Evolutionary conservation across 2,888 invertebrate species (phyloP).

Genomic region (Metellina segmentata): DNA sequence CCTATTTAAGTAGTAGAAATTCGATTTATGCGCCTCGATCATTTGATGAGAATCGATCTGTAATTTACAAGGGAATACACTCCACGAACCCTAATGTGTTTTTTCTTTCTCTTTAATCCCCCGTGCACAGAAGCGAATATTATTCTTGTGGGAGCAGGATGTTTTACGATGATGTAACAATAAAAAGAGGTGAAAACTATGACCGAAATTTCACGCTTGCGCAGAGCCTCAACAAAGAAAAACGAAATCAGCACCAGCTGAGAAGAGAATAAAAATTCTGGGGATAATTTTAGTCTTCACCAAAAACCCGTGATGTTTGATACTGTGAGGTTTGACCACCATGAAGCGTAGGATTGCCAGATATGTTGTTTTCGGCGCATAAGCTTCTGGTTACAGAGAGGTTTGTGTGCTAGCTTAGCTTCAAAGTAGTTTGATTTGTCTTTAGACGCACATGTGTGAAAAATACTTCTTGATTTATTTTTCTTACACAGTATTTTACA

Average conservation of each 20-base stretch:
- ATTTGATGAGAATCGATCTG: background rate
- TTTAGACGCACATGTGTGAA: too few species aligned
- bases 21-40: background rate
- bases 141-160: conserved; percentile 14
- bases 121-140: conserved; percentile 1
- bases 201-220: conserved; percentile 28
- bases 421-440: too few species aligned
- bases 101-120: background rate
- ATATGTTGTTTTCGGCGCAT: conserved; percentile 50
- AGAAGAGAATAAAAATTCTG: background rate
- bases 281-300: conserved; percentile 12
- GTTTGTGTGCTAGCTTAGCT: background rate
- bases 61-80: background rate
- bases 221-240: background rate
- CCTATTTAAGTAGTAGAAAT: too few species aligned
- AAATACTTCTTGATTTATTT: too few species aligned
- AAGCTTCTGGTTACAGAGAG: conserved; percentile 19
- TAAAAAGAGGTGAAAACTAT: conserved; percentile 42
- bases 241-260: background rate
- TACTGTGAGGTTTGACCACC: background rate
- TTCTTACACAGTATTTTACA: too few species aligned
- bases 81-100: conserved; percentile 1
- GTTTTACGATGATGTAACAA: conserved; percentile 42
- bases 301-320: conserved; percentile 14
- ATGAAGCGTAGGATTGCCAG: background rate